A percentile compares a stretch with the other conserved stretches of the same genome.
phyloP scores from a whole-genome alignment of 2,888 invertebrate species.

The Euphydryas editha region DNA sequence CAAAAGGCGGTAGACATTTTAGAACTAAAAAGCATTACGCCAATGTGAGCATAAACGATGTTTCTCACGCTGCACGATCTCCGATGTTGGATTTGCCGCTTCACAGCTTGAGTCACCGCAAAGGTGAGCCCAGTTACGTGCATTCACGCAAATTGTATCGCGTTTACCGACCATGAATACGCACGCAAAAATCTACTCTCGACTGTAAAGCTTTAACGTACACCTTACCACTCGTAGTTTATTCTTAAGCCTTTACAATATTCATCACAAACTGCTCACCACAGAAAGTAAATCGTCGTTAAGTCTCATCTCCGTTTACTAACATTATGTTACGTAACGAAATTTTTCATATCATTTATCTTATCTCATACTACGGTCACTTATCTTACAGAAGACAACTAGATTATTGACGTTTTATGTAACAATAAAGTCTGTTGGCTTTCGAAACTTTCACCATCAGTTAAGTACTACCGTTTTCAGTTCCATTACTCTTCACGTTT shows the following conservation, averaged over 20 bases:
- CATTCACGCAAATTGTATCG: constrained; percentile 68
- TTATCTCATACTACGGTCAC: constrained; percentile 17
- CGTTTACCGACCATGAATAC: constrained; percentile 51
- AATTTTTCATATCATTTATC: constrained; percentile 22
- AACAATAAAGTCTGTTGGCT: constrained; percentile 51
- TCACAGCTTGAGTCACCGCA: constrained; percentile 56
- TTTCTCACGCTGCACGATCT: constrained; percentile 41
- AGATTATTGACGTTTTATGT: constrained; percentile 46
- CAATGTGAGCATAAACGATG: constrained; percentile 26
- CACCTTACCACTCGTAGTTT: constrained; percentile 6
- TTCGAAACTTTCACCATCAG: constrained; percentile 73
- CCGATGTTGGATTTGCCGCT: constrained; percentile 51
- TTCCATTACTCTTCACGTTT: constrained; percentile 45
- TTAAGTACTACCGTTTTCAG: constrained; percentile 57
- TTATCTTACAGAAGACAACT: constrained; percentile 26
- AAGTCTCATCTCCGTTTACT: constrained; percentile 23
- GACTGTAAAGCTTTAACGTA: constrained; percentile 32
- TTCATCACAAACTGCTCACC: constrained; percentile 10
- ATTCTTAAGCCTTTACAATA: constrained; percentile 13
- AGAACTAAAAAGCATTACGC: constrained; percentile 30
- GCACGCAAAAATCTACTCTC: constrained; percentile 44
- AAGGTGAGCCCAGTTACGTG: constrained; percentile 56
- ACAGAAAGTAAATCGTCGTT: constrained; percentile 28
- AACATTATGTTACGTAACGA: constrained; percentile 19
- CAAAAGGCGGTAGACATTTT: constrained; percentile 19